These are phyloP conservation scores for Neodontobutis hainanensis DNA, from an alignment of 2,113 vertebrate genomes.

Conservation along the genomic window DNA sequence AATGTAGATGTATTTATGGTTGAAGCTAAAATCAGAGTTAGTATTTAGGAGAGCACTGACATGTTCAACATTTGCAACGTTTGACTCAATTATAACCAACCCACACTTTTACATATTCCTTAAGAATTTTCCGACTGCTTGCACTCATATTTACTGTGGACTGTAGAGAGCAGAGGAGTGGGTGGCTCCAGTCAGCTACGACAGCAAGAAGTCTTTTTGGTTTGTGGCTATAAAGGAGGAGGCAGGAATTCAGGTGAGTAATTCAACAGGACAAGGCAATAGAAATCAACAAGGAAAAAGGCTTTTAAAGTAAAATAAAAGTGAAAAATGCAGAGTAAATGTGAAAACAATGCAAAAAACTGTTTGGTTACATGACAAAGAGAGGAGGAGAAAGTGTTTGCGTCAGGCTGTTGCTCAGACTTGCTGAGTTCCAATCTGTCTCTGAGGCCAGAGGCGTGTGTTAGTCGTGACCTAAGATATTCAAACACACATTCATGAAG, in stretches of 20 bases:
- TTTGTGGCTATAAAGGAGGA: not conserved
- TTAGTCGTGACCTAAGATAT: too few species aligned
- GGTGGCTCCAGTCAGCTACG: not conserved
- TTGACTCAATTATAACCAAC: not conserved
- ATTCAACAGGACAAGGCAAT: not conserved
- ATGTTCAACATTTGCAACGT: too few species aligned
- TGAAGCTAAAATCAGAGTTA: too few species aligned
- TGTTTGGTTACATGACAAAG: not conserved
- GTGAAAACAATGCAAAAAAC: not conserved
- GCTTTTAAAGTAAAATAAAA: not conserved
- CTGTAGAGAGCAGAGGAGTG: not conserved
- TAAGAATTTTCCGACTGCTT: too few species aligned
- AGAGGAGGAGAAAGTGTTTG: too few species aligned
- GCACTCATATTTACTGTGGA: not conserved
- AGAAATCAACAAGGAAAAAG: not conserved
- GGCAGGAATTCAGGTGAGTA: not conserved
- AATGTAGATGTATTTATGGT: too few species aligned
- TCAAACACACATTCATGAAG: too few species aligned
- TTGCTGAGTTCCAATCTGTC: constrained; percentile 1
- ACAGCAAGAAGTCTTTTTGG: not conserved
- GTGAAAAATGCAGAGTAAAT: not conserved
- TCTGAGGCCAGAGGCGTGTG: not conserved
- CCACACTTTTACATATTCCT: not conserved
- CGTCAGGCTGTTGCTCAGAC: not conserved
- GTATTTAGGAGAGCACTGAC: too few species aligned